These are phyloP conservation scores for Chanos chanos DNA, from an alignment of 2,797 vertebrate species.

Conservation along the genomic window DNA sequence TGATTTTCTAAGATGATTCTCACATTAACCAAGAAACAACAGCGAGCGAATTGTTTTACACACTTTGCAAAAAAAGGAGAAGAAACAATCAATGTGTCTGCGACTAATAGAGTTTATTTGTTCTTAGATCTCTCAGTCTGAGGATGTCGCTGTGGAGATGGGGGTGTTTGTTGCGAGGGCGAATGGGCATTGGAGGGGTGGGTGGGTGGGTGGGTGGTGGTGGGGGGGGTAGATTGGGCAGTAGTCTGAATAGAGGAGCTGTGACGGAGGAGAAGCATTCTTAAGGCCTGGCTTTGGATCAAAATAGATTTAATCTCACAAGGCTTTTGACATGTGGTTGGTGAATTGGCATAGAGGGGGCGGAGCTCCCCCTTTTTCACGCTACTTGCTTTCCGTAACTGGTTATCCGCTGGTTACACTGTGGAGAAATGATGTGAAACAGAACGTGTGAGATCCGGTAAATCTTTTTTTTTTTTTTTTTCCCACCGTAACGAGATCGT, in stretches of 20 bases:
- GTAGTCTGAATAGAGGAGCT: conserved; percentile 21
- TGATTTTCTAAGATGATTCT: conserved; percentile 20
- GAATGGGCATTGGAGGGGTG: background rate
- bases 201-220: background rate
- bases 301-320: conserved; percentile 41
- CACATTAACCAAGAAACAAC: background rate
- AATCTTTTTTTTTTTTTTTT: too few relatives aligned
- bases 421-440: too few relatives aligned
- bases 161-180: background rate
- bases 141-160: background rate
- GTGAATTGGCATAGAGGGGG: conserved; percentile 30
- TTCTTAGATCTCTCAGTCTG: background rate
- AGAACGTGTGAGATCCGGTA: too few relatives aligned
- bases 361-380: conserved; percentile 29
- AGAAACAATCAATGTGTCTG: conserved; percentile 1
- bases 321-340: conserved; percentile 33
- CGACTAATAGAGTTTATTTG: background rate
- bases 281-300: conserved; percentile 38
- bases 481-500: too few relatives aligned
- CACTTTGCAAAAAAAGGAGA: background rate
- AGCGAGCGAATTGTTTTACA: conserved; percentile 2
- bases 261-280: conserved; percentile 32
- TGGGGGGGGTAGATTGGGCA: background rate
- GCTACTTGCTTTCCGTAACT: conserved; percentile 25
- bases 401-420: conserved; percentile 20